Conservation (phyloP, 2,888 invertebrate species). For the Cheilosia soror region DNA sequence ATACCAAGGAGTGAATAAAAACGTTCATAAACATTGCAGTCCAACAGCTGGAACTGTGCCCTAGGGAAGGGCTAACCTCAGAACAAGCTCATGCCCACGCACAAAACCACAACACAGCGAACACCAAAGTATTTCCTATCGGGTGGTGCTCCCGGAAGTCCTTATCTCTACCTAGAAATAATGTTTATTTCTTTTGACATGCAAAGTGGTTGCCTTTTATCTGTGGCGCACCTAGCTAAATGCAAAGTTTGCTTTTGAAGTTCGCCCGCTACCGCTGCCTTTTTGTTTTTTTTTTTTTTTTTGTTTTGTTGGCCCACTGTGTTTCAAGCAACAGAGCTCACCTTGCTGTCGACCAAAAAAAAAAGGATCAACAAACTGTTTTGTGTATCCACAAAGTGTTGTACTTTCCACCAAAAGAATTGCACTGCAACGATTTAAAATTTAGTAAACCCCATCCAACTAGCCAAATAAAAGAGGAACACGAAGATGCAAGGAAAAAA, state of each 20-base stretch:
- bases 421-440: conserved; percentile 66
- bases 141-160: conserved; percentile 68
- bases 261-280: conserved; percentile 45
- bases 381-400: conserved; percentile 27
- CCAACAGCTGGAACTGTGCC: conserved; percentile 14
- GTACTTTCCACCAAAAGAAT: conserved; percentile 53
- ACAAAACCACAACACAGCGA: conserved; percentile 54
- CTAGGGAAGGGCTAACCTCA: conserved; percentile 17
- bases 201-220: conserved; percentile 71
- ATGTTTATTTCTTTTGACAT: conserved; percentile 74
- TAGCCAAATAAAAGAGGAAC: conserved; percentile 13
- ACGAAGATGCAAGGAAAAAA: conserved; percentile 45
- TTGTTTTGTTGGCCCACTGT: conserved; percentile 43
- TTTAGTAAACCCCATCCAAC: conserved; percentile 26
- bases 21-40: conserved; percentile 13
- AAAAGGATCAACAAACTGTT: conserved; percentile 46
- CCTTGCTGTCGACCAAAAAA: conserved; percentile 44
- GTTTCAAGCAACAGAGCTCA: conserved; percentile 58
- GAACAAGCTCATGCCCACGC: conserved; percentile 56
- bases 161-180: conserved; percentile 65
- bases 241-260: conserved; percentile 67
- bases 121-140: conserved; percentile 50
- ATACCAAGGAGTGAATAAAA: conserved; percentile 18
- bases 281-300: background rate
- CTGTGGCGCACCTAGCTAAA: conserved; percentile 59